Evolutionary conservation across 2,797 vertebrate genomes (phyloP), one percentile per base, ranked within the genome.

Genomic region (Lepilemur ruficaudatus): DNA sequence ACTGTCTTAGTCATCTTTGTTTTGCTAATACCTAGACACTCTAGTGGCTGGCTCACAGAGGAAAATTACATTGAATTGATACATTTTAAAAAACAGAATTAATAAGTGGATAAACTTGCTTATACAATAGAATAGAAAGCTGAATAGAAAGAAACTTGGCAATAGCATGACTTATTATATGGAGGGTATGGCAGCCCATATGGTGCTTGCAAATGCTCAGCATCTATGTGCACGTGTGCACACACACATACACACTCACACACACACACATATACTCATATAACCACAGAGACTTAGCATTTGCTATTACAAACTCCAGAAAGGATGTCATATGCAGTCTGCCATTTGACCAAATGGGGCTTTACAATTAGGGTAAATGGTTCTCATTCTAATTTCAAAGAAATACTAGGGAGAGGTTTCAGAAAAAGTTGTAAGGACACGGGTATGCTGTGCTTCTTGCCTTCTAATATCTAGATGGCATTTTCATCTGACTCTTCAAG

Each of bases 231-330:
- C 0, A 23, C 7, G 7, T 22, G 41, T 38, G 38, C 14, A 46
- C 46, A 28, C n/a, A 18, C 5, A 30, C 7, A 32, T 0, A 63
- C 35, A n/a, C 12, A 25, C 18, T 22, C 7, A 41, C 12, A 46
- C 23, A 70, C 38, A 57, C 6, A 30, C 50, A 15, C 52, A 30
- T n/a, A 41, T 5, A 43, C 30, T 59, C 38, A 55, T 4, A 28
- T 25, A 12, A 32, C 79, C 67, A 69, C 57, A 85, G 30, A 93
- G n/a, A 93, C 38, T 14, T 43, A 76, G 57, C 69, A 79, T 92
- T 61, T 90, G 52, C 46, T 86, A 89, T 69, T 83, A 73, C n/a
- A 83, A 92, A 94, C 57, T 52, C 75, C 35, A 96, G 82, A 92
- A 93, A 92, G n/a, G 14, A 69, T 87, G 23, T 75, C 52, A n/a